These are phyloP conservation scores for Ginglymostoma cirratum DNA, from an alignment of 2,113 vertebrate species.

Conservation along the genomic window DNA sequence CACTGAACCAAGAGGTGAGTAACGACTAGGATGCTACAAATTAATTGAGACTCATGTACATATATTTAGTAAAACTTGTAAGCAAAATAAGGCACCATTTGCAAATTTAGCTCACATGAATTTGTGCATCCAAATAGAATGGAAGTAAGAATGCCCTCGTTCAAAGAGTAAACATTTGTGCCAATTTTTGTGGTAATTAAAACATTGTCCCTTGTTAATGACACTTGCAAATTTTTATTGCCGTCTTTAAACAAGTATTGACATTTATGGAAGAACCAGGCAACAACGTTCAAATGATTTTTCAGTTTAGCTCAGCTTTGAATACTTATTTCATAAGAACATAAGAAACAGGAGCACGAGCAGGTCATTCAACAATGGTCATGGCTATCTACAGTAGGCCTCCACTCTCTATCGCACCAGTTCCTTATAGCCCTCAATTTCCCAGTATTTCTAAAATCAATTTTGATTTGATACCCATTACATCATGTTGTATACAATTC, in stretches of 20 bases:
- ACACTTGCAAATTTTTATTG: neutral
- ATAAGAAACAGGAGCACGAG: no score
- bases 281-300: neutral
- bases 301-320: neutral
- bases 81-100: neutral
- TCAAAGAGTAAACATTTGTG: neutral
- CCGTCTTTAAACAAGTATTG: neutral
- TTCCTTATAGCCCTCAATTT: no score
- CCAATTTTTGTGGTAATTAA: neutral
- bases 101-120: neutral
- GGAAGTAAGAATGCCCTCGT: neutral
- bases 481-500: neutral
- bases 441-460: no score
- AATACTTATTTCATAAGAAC: neutral
- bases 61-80: neutral
- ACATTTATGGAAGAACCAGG: neutral
- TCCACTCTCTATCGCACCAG: no score
- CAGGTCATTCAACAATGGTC: no score
- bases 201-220: neutral
- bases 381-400: no score
- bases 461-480: neutral
- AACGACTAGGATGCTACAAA: neutral
- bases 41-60: neutral
- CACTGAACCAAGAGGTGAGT: neutral
- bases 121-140: neutral